Evolutionary conservation across 2,797 vertebrate genomes (phyloP), one percentile per base, ranked within the genome.

Genomic region (Tadarida brasiliensis): DNA sequence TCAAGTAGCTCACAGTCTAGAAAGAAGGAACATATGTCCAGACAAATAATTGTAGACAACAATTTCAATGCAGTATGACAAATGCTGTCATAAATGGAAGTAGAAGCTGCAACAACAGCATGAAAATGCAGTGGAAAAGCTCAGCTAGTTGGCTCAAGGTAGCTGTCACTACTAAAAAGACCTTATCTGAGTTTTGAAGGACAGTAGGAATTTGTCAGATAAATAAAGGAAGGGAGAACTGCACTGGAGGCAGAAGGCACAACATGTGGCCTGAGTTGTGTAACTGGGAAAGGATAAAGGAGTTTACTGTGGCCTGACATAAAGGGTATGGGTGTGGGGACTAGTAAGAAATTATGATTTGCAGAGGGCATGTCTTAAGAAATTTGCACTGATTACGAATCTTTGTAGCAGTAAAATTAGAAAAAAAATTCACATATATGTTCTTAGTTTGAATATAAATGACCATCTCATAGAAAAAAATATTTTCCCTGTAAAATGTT

Each of bases 371-470:
- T 39, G 80, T 57, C 67, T 77, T 24, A 51, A 84, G 65, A 57
- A 15, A 74, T 63, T 67, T 83, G 33, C 30, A 44, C 54, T 59
- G 49, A 44, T 47, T 81, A 49, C 19, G 65, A 73, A 39, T n/a
- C 28, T 77, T 56, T 49, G 8, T 22, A 86, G 49, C 59, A 54
- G 83, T 78, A 33, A 56, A 90, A 80, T 39, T 33, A 44, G 39
- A 24, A n/a, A 77, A 35, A 74, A 28, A 54, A 84, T 22, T 67
- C 20, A 22, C 14, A 16, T 56, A 35, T 61, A 44, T 78, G 8
- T 85, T 81, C 44, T 84, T 86, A 78, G 24, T 77, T 67, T 78
- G 33, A 9, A 57, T 68, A 47, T 78, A 95, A 82, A 86, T 39
- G 56, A 15, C 19, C 30, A 59, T 78, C 22, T 63, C 28, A 51